Base-by-base conservation (phyloP, 1,140 invertebrate genomes). In the Antheraea pernyi region DNA sequence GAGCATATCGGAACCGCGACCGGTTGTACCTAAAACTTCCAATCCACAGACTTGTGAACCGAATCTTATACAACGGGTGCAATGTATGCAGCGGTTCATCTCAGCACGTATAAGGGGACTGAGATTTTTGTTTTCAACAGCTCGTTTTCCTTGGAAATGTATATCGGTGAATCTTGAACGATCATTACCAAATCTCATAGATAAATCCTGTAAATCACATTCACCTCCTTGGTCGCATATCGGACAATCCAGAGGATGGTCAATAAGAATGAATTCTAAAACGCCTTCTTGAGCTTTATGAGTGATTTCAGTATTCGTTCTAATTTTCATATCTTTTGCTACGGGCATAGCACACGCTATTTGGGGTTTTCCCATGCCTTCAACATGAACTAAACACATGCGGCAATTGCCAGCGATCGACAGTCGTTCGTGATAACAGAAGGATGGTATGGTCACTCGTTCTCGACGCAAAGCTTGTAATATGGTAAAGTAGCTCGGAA, bases 201-300 rank as follows among this genome's bases (percentile, higher is more conserved):
- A 97, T 87, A 99, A 97, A 93, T 99, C 98, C 94, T 99, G 97
- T 22, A 99, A 94, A 93, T 99, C 99, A 91, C 99, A 99, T 93
- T 99, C 99, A 0, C 99, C 99, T 39, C 99, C 99, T 92, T 99
- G 99, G 92, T 99, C 99, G 94, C 99, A 99, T 93, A 99, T 99
- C 1, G 99, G 99, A 93, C 99, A 99, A 93, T 99, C 99, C 4
- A 99, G 92, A 0, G 99, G 99, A 94, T 99, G 99, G 86, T 99
- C 99, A 39, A 99, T 96, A 19, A 99, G 92, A 62, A 99, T 92
- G 88, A 99, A 99, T 91, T 99, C 99, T 97, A 99, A 99, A 13
- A 99, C 99, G 71, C 98, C 97, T 93, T 98, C 97, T 73, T 99
- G 95, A 9, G 99, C 99, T 68, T 67, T 94, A 22, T 91, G 83